Evolutionary conservation across 2,797 vertebrate species (phyloP).

Genomic region (Phrynocephalus vlangalii): DNA sequence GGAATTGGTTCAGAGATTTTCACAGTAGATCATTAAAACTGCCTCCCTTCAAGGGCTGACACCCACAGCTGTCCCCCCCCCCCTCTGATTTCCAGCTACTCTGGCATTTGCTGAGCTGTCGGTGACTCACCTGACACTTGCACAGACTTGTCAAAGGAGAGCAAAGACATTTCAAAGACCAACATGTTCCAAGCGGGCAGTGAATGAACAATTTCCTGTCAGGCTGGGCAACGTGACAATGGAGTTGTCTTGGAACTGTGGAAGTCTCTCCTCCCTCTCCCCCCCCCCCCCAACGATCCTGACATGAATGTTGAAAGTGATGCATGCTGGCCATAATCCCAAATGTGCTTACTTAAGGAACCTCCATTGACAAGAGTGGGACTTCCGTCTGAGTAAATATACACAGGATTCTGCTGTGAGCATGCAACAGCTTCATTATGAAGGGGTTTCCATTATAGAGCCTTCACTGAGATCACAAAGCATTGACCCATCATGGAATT

Average conservation of each 20-base stretch:
- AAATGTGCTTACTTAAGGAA: background rate
- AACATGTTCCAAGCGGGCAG: conserved; percentile 10
- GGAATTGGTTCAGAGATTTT: conserved; percentile 1
- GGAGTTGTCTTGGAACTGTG: conserved; percentile 18
- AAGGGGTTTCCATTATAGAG: background rate
- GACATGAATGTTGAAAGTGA: conserved; percentile 13
- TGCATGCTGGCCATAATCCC: too few species aligned
- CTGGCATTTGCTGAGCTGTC: conserved; percentile 52
- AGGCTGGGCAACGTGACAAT: background rate
- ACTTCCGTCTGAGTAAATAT: background rate
- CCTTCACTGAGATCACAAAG: background rate
- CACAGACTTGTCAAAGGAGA: conserved; percentile 60
- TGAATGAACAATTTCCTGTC: background rate
- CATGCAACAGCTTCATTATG: background rate
- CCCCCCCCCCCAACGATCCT: background rate
- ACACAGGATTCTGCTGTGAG: background rate
- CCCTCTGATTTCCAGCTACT: conserved; percentile 38
- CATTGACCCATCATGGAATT: background rate
- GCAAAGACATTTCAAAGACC: conserved; percentile 48
- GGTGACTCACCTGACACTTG: conserved; percentile 58
- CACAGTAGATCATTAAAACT: conserved; percentile 5
- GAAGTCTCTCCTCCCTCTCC: background rate
- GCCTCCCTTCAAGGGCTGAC: background rate
- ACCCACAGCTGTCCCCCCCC: conserved; percentile 32
- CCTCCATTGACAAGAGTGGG: background rate